phyloP scores from a whole-genome alignment of 2,113 vertebrate species.

The Periophthalmodon schlosseri region DNA sequence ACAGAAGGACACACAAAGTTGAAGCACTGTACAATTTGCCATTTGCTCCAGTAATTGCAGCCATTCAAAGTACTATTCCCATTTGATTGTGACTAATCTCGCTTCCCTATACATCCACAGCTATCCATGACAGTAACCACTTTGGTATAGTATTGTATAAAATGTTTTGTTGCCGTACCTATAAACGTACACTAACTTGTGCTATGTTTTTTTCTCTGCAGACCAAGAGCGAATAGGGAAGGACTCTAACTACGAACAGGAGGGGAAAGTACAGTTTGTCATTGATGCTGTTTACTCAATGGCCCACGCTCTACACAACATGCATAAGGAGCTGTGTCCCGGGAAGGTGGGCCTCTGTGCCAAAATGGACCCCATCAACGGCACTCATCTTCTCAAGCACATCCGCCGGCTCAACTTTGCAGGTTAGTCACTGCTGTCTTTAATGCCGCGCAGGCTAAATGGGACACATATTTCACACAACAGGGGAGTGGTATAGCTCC shows the following conservation, averaged over 20 bases:
- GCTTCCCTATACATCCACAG: not conserved
- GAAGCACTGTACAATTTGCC: no score
- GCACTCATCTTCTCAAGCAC: conserved; percentile 91
- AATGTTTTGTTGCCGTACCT: not conserved
- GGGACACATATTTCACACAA: conserved; percentile 5
- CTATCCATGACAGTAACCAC: not conserved
- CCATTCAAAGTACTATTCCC: no score
- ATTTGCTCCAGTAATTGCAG: no score
- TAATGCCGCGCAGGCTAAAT: not conserved
- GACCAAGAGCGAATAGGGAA: conserved; percentile 95
- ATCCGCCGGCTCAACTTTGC: conserved; percentile 93
- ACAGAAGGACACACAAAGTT: no score
- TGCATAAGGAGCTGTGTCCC: conserved; percentile 91
- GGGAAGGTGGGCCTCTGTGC: conserved; percentile 90
- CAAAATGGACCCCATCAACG: conserved; percentile 92
- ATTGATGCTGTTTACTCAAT: conserved; percentile 95
- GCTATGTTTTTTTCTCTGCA: conserved; percentile 58
- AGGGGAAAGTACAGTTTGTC: conserved; percentile 97
- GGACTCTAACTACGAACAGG: conserved; percentile 92
- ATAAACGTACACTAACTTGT: not conserved
- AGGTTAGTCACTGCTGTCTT: conserved; percentile 76
- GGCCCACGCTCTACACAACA: conserved; percentile 94
- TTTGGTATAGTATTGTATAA: not conserved
- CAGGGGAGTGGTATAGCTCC: not conserved
- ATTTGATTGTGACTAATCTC: not conserved